phyloP scores from a whole-genome alignment of 2,113 vertebrate species.

The Martes martes region DNA sequence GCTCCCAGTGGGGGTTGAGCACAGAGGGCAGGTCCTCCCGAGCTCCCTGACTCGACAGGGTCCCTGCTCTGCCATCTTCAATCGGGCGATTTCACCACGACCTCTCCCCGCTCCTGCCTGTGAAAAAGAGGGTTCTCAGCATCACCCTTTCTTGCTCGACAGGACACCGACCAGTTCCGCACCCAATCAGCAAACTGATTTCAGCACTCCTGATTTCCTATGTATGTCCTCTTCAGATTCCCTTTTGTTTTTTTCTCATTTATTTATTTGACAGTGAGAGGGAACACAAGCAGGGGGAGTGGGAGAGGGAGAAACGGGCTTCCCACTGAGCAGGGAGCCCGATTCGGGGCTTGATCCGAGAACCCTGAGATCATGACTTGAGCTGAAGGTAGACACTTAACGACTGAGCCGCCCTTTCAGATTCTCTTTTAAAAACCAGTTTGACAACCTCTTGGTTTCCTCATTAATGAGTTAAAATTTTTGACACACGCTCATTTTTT shows the following conservation, averaged over 20 bases:
- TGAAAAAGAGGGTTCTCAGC: neutral
- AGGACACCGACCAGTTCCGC: neutral
- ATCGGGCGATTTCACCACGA: neutral
- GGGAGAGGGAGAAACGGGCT: too few species aligned
- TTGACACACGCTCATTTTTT: neutral
- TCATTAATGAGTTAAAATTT: neutral
- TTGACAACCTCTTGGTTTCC: neutral
- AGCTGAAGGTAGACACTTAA: too few species aligned
- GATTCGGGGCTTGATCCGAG: too few species aligned
- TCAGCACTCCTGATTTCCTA: neutral
- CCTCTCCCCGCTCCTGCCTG: neutral
- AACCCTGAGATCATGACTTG: too few species aligned
- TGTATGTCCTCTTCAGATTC: neutral
- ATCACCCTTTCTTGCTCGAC: neutral
- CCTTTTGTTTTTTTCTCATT: neutral
- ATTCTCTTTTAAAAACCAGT: neutral
- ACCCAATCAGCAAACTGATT: neutral
- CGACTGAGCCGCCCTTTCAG: too few species aligned
- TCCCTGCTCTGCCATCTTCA: neutral
- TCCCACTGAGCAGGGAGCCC: too few species aligned
- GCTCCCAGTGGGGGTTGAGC: accelerated
- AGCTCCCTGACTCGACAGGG: accelerated
- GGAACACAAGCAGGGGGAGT: too few species aligned
- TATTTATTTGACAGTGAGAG: too few species aligned
- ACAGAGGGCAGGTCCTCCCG: neutral